Percentiles rank a stretch among this genome's conserved stretches.
Evolutionary conservation across 2,113 vertebrate genomes (phyloP).

Genomic region (Scomber scombrus): DNA sequence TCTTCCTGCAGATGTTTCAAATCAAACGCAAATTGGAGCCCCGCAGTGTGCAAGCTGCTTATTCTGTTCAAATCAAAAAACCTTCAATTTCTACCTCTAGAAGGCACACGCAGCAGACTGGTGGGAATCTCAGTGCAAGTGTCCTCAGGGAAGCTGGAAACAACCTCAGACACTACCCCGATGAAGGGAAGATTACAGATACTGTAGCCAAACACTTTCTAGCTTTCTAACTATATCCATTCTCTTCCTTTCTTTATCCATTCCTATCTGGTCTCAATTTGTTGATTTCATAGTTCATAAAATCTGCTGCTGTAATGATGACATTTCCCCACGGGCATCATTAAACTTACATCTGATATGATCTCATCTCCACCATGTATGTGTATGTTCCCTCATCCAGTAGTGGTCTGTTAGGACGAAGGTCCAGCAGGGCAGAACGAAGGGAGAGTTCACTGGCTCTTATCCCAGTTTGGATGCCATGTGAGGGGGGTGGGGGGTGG

Average conservation of each 20-base stretch:
- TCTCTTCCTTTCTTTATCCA: background rate
- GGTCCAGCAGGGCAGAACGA: constrained; percentile 11
- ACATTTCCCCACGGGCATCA: constrained; percentile 15
- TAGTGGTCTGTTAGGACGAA: constrained; percentile 22
- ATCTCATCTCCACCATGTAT: constrained; percentile 11
- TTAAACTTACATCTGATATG: constrained; percentile 25
- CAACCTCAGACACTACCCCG: no score
- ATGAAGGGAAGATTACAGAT: no score
- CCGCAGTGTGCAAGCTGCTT: no score
- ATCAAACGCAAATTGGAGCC: no score
- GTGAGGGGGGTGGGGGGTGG: background rate
- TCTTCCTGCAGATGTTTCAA: no score
- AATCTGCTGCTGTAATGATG: constrained; percentile 18
- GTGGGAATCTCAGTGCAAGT: no score
- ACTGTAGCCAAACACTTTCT: no score
- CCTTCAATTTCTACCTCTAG: no score
- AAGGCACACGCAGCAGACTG: no score
- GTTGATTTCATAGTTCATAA: constrained; percentile 1
- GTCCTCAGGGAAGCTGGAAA: no score
- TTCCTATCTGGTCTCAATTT: background rate
- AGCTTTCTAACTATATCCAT: background rate
- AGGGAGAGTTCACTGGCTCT: constrained; percentile 32
- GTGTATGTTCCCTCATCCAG: constrained; percentile 12
- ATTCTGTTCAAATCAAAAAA: no score
- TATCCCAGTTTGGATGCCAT: constrained; percentile 13